These are phyloP conservation scores for Cephalotes varians DNA, from an alignment of 2,888 invertebrate genomes.

Conservation along the genomic window DNA sequence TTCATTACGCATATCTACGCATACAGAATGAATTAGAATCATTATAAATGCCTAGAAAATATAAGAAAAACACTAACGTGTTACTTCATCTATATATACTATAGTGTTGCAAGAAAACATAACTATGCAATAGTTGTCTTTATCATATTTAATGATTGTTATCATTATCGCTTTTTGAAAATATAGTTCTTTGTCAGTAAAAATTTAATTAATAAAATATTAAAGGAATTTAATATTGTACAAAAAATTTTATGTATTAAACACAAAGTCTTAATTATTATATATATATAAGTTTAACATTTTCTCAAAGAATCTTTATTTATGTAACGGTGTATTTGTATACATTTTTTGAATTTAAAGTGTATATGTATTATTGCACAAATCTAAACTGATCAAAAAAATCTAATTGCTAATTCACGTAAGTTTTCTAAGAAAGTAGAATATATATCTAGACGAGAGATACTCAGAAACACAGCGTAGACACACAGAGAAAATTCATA, in stretches of 20 bases:
- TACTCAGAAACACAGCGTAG: slow-evolving; percentile 59
- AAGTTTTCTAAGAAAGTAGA: slow-evolving; percentile 66
- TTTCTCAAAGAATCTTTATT: not conserved
- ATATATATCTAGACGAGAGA: slow-evolving; percentile 54
- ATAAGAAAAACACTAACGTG: not conserved
- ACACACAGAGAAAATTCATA: slow-evolving; percentile 62
- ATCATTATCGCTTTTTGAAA: not conserved
- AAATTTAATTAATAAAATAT: not conserved
- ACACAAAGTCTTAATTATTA: not conserved
- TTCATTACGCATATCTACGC: slow-evolving; percentile 24
- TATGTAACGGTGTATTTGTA: not conserved
- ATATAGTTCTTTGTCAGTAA: not conserved
- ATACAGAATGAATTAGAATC: slow-evolving; percentile 3
- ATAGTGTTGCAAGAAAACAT: not conserved
- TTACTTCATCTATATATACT: slow-evolving; percentile 2
- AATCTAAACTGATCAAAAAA: slow-evolving; percentile 60
- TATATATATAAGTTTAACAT: not conserved
- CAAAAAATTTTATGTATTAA: not conserved
- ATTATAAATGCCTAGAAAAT: not conserved
- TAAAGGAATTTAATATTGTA: not conserved
- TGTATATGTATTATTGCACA: slow-evolving; percentile 57
- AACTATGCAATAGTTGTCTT: not conserved
- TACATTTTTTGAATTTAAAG: slow-evolving; percentile 25
- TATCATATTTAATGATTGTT: slow-evolving; percentile 3
- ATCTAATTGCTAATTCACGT: slow-evolving; percentile 71